phyloP scores from a whole-genome alignment of 2,888 invertebrate species.

The Steinernema scapterisci region DNA sequence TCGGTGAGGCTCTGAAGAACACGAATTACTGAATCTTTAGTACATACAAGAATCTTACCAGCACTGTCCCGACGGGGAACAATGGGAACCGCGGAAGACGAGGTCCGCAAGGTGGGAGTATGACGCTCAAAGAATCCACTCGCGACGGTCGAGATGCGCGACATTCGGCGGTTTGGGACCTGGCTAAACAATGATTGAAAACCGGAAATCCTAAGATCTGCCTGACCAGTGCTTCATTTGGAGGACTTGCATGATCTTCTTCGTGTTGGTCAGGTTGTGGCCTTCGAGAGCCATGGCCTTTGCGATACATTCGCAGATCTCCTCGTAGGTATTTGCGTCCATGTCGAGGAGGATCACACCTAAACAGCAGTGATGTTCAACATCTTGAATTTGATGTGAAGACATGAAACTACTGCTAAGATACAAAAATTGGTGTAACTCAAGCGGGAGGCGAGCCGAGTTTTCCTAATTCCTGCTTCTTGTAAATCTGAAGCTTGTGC shows the following conservation, averaged over 20 bases:
- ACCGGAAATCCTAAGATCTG: too few relatives aligned
- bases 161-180: conserved; percentile 37
- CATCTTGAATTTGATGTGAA: too few relatives aligned
- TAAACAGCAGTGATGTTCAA: conserved; percentile 5
- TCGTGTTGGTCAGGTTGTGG: conserved; percentile 28
- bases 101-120: conserved; percentile 1
- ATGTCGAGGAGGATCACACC: conserved; percentile 40
- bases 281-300: conserved; percentile 37
- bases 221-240: conserved; percentile 41
- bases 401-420: too few relatives aligned
- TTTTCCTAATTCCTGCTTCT: too few relatives aligned
- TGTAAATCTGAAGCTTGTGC: too few relatives aligned
- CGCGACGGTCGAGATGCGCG: conserved; percentile 41
- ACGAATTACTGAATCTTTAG: neutral
- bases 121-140: conserved; percentile 37
- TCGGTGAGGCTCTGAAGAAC: conserved; percentile 1
- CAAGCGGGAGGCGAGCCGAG: too few relatives aligned
- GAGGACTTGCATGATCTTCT: conserved; percentile 40
- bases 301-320: conserved; percentile 40
- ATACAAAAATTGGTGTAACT: too few relatives aligned
- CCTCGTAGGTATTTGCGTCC: conserved; percentile 30
- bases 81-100: conserved; percentile 5
- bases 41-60: neutral
- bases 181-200: conserved; percentile 37
- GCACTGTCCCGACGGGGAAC: neutral